A percentile compares a stretch with the other conserved stretches of the same genome.
Conservation (phyloP, 2,888 invertebrate genomes). For the Mactromeris polynyma region DNA sequence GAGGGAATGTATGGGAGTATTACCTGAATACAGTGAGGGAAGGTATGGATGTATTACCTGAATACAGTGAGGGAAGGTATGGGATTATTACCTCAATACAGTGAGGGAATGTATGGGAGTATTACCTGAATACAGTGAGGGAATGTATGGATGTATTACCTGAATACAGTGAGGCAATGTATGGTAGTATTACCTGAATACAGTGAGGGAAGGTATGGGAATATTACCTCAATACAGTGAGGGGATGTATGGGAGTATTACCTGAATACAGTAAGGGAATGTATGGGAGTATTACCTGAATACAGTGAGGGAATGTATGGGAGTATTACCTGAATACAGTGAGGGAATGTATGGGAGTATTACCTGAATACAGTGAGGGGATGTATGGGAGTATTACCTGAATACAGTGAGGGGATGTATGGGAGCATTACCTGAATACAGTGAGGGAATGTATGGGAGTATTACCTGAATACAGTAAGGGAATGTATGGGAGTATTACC, state of each 20-base stretch:
- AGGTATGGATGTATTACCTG: neutral
- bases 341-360: too few species aligned
- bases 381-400: too few species aligned
- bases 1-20: neutral
- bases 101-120: too few species aligned
- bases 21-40: neutral
- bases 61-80: neutral
- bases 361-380: too few species aligned
- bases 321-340: neutral
- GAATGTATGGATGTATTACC: neutral
- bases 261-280: too few species aligned
- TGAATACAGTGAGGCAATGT: neutral
- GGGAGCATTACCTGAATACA: neutral
- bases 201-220: neutral
- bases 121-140: too few species aligned
- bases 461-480: too few species aligned
- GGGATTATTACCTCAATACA: too few species aligned
- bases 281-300: too few species aligned
- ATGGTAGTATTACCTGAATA: neutral
- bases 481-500: too few species aligned
- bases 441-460: neutral
- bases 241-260: too few species aligned
- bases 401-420: neutral
- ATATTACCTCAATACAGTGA: neutral
- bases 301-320: neutral